Base-by-base conservation (phyloP, 2,797 vertebrate species). In the Bradypodion ventrale region DNA sequence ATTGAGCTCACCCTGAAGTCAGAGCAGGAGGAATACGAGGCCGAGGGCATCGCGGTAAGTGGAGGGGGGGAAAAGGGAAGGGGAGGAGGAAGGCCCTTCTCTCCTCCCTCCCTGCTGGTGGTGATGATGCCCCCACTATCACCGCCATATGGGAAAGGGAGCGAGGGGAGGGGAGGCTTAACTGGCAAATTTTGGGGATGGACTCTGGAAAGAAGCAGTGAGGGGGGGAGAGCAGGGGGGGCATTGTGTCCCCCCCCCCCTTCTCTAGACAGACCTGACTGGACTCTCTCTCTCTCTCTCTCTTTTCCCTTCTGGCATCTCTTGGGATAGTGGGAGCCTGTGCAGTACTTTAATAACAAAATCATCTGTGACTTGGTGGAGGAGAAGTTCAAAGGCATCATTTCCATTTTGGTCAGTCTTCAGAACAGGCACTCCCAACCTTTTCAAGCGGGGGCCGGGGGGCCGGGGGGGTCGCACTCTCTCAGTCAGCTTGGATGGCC, bases 291-390 rank as follows among this genome's bases (percentile, higher is more conserved):
- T n/a, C n/a, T n/a, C n/a, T 60, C 78, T 60, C 25, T 73, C 37
- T 23, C 63, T 37, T 9, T 46, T 44, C 0, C 72, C 37, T 16
- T 5, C 80, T 16, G 63, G 5, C 42, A 89, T 62, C 78, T 88
- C 52, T 72, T 44, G 52, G 46, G 70, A 65, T 93, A 99, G 98
- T 99, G 98, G 98, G 98, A 99, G 89, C 97, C 98, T 0, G 98
- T 99, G 89, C 98, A 98, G 83, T 99, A 98, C 93, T 99, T 99
- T 95, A 98, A 99, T 95, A 99, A 99, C 96, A 99, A 99, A 94
- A 99, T 99, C 87, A 99, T 99, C 92, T 99, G 98, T 87, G 98
- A 99, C 90, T 95, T 99, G 90, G 98, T 99, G 89, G 98, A 99
- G 91, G 98, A 99, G 95, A 99, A 99, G 94, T 98, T 98, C 93